Conservation (phyloP, 2,113 vertebrate species). For the Gracilinanus agilis region DNA sequence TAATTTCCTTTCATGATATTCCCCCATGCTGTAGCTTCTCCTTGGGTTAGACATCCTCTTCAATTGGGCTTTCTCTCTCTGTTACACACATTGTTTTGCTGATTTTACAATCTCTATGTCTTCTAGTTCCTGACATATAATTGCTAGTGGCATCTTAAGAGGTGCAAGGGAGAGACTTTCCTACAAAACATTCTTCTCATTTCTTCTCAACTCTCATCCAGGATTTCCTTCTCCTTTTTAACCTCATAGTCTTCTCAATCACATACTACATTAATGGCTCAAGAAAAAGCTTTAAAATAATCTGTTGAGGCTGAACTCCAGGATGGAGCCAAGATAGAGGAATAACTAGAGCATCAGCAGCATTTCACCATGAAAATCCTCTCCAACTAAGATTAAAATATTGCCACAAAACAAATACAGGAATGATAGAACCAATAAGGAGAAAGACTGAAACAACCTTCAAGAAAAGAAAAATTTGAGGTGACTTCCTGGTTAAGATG, state of each 20-base stretch:
- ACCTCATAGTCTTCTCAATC: not conserved
- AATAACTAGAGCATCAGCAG: no score
- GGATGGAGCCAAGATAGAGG: no score
- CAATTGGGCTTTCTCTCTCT: no score
- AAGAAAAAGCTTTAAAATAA: not conserved
- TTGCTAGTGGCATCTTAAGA: not conserved
- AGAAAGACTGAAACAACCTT: no score
- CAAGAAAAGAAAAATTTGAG: no score
- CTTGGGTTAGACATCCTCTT: not conserved
- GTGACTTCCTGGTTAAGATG: no score
- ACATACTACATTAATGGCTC: not conserved
- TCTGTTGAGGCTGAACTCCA: not conserved
- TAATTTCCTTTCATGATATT: not conserved
- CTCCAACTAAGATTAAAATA: no score
- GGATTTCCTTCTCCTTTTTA: not conserved
- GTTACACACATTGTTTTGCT: not conserved
- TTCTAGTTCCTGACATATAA: not conserved
- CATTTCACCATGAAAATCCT: no score
- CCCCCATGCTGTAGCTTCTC: not conserved
- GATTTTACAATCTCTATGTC: not conserved
- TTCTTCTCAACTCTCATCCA: not conserved
- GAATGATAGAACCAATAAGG: no score
- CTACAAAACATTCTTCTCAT: not conserved
- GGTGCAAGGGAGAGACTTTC: not conserved
- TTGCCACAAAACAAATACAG: no score